A percentile compares a stretch with the other conserved stretches of the same genome.
These are phyloP conservation scores for Aegithalos caudatus DNA, from an alignment of 2,113 vertebrate species.

Conservation along the genomic window DNA sequence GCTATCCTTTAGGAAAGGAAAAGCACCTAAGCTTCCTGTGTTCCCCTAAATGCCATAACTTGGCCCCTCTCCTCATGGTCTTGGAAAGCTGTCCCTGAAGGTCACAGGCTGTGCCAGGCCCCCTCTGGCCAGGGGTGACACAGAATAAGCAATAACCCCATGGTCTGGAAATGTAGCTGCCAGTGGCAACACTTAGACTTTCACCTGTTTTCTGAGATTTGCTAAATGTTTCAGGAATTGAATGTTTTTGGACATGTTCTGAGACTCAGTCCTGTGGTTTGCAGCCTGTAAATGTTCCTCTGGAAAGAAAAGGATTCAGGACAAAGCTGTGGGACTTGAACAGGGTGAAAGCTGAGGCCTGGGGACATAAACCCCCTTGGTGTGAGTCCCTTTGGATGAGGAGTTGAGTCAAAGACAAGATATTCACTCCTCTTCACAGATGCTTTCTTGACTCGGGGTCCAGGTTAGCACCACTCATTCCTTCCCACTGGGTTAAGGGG, in stretches of 20 bases:
- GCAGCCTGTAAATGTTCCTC: not conserved
- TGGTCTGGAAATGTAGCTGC: not conserved
- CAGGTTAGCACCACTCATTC: not conserved
- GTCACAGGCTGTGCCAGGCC: not conserved
- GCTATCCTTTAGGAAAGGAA: not conserved
- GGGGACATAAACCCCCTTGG: not conserved
- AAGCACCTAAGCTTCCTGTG: not conserved
- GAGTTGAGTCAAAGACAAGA: not conserved
- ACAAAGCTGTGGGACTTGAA: not conserved
- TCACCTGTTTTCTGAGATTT: not conserved
- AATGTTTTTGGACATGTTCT: not conserved
- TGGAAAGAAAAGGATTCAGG: not conserved
- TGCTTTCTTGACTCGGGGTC: accelerated
- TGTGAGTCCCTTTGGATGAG: not conserved
- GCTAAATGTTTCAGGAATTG: not conserved
- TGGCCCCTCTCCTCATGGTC: not conserved
- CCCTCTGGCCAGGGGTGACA: not conserved
- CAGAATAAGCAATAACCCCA: not conserved
- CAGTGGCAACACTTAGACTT: not conserved
- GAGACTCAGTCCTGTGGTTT: not conserved
- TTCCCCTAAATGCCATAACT: not conserved
- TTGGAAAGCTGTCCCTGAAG: not conserved
- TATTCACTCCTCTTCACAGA: not conserved
- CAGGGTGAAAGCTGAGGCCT: not conserved
- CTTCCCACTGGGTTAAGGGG: not conserved